Conservation (phyloP, 30 jellyfish, hydroid and myxozoan genomes). For the Cassiopea andromeda region DNA sequence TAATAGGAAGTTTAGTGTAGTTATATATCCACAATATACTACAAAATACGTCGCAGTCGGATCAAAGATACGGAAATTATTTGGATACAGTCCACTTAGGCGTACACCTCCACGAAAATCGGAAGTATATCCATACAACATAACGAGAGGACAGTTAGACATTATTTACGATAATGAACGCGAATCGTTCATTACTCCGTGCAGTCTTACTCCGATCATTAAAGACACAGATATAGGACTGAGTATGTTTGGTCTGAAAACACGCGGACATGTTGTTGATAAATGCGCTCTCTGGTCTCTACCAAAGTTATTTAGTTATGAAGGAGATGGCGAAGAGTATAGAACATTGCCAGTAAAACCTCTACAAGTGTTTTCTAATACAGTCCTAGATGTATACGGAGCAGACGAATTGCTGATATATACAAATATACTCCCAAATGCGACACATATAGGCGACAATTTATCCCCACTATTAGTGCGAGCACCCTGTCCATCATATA, state of each 20-base stretch:
- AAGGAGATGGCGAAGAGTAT: neutral
- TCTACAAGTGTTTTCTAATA: neutral
- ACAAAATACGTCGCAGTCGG: neutral
- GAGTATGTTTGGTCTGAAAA: too few relatives aligned
- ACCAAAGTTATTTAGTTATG: neutral
- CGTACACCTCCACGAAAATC: neutral
- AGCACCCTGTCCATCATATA: too few relatives aligned
- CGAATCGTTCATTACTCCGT: neutral
- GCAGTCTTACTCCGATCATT: too few relatives aligned
- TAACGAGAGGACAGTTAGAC: neutral
- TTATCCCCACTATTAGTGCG: too few relatives aligned
- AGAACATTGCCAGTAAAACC: too few relatives aligned
- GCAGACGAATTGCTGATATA: neutral
- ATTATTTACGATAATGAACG: neutral
- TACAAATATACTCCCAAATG: neutral
- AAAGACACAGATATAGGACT: too few relatives aligned
- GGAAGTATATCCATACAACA: too few relatives aligned
- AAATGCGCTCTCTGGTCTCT: neutral
- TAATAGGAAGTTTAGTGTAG: neutral
- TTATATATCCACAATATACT: too few relatives aligned
- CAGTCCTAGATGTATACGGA: too few relatives aligned
- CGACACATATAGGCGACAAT: too few relatives aligned
- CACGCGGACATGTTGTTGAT: too few relatives aligned
- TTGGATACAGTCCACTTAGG: neutral
- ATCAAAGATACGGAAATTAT: neutral